Percentiles rank a stretch among this genome's conserved stretches.
Evolutionary conservation across 1,140 invertebrate species (phyloP).

Genomic region (Euura lappo): DNA sequence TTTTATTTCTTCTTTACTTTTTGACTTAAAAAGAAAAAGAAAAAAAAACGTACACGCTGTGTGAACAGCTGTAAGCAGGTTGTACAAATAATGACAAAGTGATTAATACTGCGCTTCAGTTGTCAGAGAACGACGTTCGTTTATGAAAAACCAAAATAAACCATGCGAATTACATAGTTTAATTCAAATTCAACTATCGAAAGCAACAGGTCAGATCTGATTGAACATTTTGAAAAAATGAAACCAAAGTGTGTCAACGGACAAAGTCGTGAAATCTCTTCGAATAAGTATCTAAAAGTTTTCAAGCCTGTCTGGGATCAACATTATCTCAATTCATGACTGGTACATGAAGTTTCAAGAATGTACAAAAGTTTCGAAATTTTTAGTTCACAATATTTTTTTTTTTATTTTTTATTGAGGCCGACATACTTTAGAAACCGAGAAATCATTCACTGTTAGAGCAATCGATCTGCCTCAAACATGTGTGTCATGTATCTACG

Average conservation of each 20-base stretch:
- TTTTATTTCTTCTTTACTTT: background rate
- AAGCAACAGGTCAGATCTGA: background rate
- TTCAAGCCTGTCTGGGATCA: too few relatives aligned
- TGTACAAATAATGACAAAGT: background rate
- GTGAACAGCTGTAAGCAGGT: background rate
- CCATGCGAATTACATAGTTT: background rate
- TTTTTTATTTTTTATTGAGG: too few relatives aligned
- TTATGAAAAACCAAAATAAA: background rate
- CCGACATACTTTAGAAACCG: too few relatives aligned
- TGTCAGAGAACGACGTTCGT: background rate
- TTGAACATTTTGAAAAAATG: background rate
- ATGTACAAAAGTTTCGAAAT: background rate
- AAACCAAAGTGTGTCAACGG: background rate
- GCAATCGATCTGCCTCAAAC: background rate
- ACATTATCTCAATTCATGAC: background rate
- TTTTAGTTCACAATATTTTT: too few relatives aligned
- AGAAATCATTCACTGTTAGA: too few relatives aligned
- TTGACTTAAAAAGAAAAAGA: background rate
- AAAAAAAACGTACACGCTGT: background rate
- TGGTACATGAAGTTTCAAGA: background rate
- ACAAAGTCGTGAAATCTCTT: background rate
- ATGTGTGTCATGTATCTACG: background rate
- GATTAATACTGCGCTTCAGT: background rate
- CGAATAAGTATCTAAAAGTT: background rate
- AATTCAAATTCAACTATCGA: background rate